phyloP scores from a whole-genome alignment of 1,140 invertebrate genomes.

The Drosophila equinoxialis region DNA sequence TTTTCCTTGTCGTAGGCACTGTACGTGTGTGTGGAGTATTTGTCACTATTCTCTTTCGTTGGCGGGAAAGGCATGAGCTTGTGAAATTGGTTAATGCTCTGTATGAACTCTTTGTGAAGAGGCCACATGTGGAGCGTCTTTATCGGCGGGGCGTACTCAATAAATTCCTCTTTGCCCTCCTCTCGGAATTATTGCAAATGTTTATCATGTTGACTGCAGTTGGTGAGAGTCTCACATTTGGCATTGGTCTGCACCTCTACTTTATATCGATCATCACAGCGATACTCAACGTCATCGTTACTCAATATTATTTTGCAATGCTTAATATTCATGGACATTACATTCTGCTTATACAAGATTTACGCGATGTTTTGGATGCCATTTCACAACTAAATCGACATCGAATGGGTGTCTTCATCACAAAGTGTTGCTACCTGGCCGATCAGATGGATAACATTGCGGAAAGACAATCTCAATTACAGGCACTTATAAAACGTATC shows the following conservation, averaged over 20 bases:
- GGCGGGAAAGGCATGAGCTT: constrained; percentile 32
- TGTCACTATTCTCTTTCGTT: constrained; percentile 43
- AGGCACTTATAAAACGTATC: constrained; percentile 8
- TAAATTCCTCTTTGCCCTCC: constrained; percentile 10
- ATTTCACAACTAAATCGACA: not conserved
- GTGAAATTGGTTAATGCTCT: constrained; percentile 26
- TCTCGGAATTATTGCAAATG: constrained; percentile 31
- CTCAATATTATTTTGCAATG: constrained; percentile 41
- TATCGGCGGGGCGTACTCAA: constrained; percentile 21
- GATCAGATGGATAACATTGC: constrained; percentile 45
- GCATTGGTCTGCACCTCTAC: not conserved
- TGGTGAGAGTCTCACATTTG: not conserved
- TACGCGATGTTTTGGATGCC: constrained; percentile 22
- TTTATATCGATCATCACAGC: constrained; percentile 4
- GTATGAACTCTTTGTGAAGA: constrained; percentile 12
- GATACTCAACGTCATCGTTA: constrained; percentile 44
- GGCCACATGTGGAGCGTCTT: constrained; percentile 27
- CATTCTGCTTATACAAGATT: constrained; percentile 30
- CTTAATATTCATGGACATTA: constrained; percentile 47
- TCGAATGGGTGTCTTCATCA: constrained; percentile 28
- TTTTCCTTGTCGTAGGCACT: constrained; percentile 35
- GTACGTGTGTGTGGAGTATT: constrained; percentile 35
- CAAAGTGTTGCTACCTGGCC: constrained; percentile 37
- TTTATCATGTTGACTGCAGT: constrained; percentile 3
- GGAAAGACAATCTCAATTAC: constrained; percentile 21